Evolutionary conservation across 2,888 invertebrate species (phyloP), one percentile per base, ranked within the genome.

Genomic region (Agelastica alni): DNA sequence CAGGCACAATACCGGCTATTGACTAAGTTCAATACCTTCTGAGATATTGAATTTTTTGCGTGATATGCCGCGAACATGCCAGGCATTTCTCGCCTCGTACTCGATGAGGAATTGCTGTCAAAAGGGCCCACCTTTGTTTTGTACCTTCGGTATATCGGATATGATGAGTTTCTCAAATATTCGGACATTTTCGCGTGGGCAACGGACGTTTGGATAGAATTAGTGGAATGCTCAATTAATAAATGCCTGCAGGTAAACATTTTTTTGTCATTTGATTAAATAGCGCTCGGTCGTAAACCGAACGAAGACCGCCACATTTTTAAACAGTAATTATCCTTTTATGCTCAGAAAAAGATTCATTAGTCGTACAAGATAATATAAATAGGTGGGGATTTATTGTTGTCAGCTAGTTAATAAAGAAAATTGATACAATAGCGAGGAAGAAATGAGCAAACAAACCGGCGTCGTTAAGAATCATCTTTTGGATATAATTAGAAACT

Each of bases 1-100:
- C 49, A 62, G 59, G 65, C 71, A 71, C 71, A 70, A 72, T 70
- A 68, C 69, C 67, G 57, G 53, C 70, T 65, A 72, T 71, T 71
- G 70, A 72, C 70, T 67, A 68, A 71, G 69, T 70, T 66, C 72
- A 72, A 73, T 72, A 68, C 70, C 65, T 37, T 57, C 61, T 59
- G 64, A 70, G 72, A 73, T 75, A 74, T 75, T 75, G 75, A 73
- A 75, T 75, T 75, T 75, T 75, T 75, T 70, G 68, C 69, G 67
- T 67, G 71, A 72, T 71, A 70, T 71, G 67, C 65, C 68, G 67
- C 61, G 64, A 63, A 66, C 69, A 71, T 71, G 67, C 64, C 67
- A 56, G 67, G 68, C 65, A 75, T 72, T n/a, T 67, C 70, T 57
- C 47, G 67, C 69, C 67, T 62, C 64, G 69, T 67, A 34, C 63